Evolutionary conservation across 2,113 vertebrate genomes (phyloP).

Genomic region (Psammodynastes pulverulentus): DNA sequence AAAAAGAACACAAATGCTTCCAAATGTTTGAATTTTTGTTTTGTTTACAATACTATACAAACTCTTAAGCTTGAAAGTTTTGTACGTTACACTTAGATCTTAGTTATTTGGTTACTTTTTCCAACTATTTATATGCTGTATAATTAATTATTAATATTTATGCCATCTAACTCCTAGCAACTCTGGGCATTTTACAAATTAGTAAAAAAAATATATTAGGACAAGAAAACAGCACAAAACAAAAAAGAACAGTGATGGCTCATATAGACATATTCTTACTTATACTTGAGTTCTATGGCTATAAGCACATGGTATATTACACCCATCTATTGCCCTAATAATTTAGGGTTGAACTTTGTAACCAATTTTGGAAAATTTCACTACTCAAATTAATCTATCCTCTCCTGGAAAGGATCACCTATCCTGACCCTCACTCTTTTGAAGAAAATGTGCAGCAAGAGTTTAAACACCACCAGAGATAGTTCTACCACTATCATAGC

Average conservation of each 20-base stretch:
- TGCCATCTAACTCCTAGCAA: background rate
- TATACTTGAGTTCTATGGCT: background rate
- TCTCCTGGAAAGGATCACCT: background rate
- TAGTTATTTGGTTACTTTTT: background rate
- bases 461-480: background rate
- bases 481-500: background rate
- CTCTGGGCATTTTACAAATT: background rate
- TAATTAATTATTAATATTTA: background rate
- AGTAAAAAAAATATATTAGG: background rate
- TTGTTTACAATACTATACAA: background rate
- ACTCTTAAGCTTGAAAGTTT: background rate
- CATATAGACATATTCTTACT: background rate
- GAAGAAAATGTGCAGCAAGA: background rate
- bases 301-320: background rate
- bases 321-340: background rate
- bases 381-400: background rate
- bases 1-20: background rate
- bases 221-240: background rate
- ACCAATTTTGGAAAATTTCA: background rate
- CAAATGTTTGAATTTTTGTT: background rate
- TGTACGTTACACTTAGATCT: background rate
- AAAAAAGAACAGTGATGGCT: background rate
- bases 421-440: background rate
- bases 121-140: background rate
- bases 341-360: background rate